A percentile compares a stretch with the other conserved stretches of the same genome.
These are phyloP conservation scores for silkworm (Bombyx mori) DNA, from an alignment of 1,140 invertebrate genomes.

Conservation along the genomic window DNA sequence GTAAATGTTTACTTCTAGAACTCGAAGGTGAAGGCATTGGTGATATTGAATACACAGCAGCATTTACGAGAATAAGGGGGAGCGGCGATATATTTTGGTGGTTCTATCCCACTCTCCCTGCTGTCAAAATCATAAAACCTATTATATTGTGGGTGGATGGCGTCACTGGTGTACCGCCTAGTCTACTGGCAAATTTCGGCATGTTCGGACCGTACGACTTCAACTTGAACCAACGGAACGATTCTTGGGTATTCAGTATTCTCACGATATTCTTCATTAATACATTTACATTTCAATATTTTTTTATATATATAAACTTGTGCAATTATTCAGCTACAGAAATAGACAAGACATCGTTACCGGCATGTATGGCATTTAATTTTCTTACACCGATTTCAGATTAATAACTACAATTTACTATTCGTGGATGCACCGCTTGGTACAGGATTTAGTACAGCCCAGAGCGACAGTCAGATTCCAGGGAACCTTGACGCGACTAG, in stretches of 20 bases:
- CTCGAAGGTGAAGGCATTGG: slow-evolving; percentile 32
- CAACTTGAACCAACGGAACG: slow-evolving; percentile 30
- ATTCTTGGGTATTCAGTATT: slow-evolving; percentile 41
- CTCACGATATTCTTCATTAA: too few species aligned
- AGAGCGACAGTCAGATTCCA: slow-evolving; percentile 44
- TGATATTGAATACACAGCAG: slow-evolving; percentile 27
- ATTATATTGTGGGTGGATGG: slow-evolving; percentile 51
- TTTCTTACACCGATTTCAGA: slow-evolving; percentile 38
- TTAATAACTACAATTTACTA: slow-evolving; percentile 74
- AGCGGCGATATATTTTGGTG: slow-evolving; percentile 57
- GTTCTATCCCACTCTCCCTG: slow-evolving; percentile 34
- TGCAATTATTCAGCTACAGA: too few species aligned
- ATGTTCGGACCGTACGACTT: slow-evolving; percentile 50
- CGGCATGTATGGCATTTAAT: too few species aligned
- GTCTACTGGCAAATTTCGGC: slow-evolving; percentile 46
- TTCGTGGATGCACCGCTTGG: slow-evolving; percentile 82
- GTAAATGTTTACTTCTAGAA: slow-evolving; percentile 17
- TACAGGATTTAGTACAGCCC: slow-evolving; percentile 77
- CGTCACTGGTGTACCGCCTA: slow-evolving; percentile 37
- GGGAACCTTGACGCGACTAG: slow-evolving; percentile 69
- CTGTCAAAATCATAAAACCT: slow-evolving; percentile 15
- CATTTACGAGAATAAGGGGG: slow-evolving; percentile 30
- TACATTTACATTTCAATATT: too few species aligned
- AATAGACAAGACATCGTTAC: too few species aligned
- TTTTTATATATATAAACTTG: too few species aligned